These are phyloP conservation scores for Perodicticus potto DNA, from an alignment of 2,797 vertebrate species.

Conservation along the genomic window DNA sequence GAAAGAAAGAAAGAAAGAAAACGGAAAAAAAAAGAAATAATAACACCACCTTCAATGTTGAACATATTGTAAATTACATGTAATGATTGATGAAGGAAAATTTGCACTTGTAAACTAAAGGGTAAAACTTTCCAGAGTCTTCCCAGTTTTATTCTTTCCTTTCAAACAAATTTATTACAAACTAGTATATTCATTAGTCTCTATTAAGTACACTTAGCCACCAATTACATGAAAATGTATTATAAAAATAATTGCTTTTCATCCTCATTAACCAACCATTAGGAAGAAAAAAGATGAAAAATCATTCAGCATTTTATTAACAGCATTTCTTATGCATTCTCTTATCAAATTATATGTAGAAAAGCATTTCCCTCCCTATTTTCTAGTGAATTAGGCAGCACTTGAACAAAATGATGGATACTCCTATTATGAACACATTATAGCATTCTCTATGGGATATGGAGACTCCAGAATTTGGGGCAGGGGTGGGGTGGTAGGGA, in stretches of 20 bases:
- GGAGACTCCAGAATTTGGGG: background rate
- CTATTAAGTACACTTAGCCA: slow-evolving; percentile 53
- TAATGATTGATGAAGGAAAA: background rate
- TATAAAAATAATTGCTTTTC: slow-evolving; percentile 80
- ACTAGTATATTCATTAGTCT: slow-evolving; percentile 63
- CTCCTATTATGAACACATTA: background rate
- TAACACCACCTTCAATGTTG: background rate
- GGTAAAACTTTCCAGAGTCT: slow-evolving; percentile 37
- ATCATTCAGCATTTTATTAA: slow-evolving; percentile 71
- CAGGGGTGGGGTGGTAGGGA: too few relatives aligned
- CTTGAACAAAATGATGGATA: slow-evolving; percentile 60
- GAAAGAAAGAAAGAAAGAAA: background rate
- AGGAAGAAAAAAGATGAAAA: slow-evolving; percentile 64
- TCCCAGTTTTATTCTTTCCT: slow-evolving; percentile 37
- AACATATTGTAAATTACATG: slow-evolving; percentile 7
- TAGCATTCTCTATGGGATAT: background rate
- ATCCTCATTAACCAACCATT: slow-evolving; percentile 72
- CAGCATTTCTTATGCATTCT: slow-evolving; percentile 62
- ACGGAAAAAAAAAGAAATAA: slow-evolving; percentile 20
- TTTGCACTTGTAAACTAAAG: slow-evolving; percentile 19
- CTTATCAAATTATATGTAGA: slow-evolving; percentile 59
- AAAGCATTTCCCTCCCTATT: slow-evolving; percentile 58
- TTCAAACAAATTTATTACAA: slow-evolving; percentile 54
- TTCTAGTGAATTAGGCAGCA: slow-evolving; percentile 68
- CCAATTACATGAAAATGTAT: slow-evolving; percentile 71